A percentile compares a stretch with the other conserved stretches of the same genome.
Conservation (phyloP, 2,888 invertebrate species). For the Rhagonycha lutea region DNA sequence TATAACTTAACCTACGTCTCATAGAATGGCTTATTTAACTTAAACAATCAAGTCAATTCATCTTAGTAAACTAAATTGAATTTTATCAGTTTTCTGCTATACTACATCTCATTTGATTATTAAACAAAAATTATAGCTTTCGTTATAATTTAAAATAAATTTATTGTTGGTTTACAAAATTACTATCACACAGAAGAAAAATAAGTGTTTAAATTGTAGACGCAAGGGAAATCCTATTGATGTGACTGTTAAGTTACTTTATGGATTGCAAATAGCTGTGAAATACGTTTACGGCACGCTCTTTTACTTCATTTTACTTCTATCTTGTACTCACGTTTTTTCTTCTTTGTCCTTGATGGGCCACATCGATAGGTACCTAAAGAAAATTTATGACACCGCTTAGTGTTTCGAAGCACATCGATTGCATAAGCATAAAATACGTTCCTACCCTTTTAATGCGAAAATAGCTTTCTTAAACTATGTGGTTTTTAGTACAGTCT, state of each 20-base stretch:
- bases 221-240: constrained; percentile 30
- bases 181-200: background rate
- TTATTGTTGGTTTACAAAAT: background rate
- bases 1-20: constrained; percentile 7
- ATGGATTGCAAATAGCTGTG: constrained; percentile 40
- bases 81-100: background rate
- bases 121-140: background rate
- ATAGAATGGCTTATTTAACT: constrained; percentile 8
- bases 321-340: constrained; percentile 19
- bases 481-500: background rate
- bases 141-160: background rate
- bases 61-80: background rate
- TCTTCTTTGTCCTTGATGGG: constrained; percentile 16
- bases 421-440: constrained; percentile 21
- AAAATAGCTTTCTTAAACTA: background rate
- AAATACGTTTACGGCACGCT: constrained; percentile 38
- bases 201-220: background rate
- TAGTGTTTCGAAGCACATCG: constrained; percentile 12
- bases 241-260: constrained; percentile 39
- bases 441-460: constrained; percentile 23
- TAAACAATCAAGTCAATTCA: constrained; percentile 1
- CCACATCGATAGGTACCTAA: constrained; percentile 16
- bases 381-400: constrained; percentile 21
- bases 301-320: constrained; percentile 28
- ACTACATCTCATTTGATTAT: background rate